phyloP scores from a whole-genome alignment of 2,888 invertebrate species.

The Pachliopta kotzebuea region DNA sequence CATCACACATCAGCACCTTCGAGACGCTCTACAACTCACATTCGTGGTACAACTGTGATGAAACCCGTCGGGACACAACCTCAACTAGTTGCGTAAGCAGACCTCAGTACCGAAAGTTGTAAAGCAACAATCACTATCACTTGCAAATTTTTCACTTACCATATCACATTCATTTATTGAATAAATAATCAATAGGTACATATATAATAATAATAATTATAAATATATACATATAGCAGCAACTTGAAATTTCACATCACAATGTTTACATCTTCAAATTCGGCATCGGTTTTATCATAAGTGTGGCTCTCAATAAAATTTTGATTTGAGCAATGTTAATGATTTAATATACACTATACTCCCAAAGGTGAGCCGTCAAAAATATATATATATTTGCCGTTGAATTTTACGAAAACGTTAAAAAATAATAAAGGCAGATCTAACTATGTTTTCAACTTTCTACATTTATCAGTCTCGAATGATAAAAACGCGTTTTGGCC shows the following conservation, averaged over 20 bases:
- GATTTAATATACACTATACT: conserved; percentile 65
- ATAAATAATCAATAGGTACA: conserved; percentile 51
- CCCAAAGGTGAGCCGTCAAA: conserved; percentile 76
- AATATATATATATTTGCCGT: conserved; percentile 63
- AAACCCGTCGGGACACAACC: conserved; percentile 20
- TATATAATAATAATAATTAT: conserved; percentile 45
- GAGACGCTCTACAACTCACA: conserved; percentile 56
- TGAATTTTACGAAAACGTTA: conserved; percentile 62
- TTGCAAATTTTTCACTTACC: conserved; percentile 60
- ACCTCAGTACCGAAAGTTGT: conserved; percentile 53
- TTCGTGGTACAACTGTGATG: conserved; percentile 42
- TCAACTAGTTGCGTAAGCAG: conserved; percentile 24
- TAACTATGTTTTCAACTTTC: conserved; percentile 73
- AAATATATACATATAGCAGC: conserved; percentile 50
- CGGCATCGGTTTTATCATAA: conserved; percentile 57
- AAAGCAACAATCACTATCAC: conserved; percentile 55
- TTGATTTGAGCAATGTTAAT: conserved; percentile 74
- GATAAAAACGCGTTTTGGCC: conserved; percentile 77
- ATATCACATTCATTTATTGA: conserved; percentile 74
- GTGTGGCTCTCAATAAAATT: conserved; percentile 71
- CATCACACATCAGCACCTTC: conserved; percentile 69
- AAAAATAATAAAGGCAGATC: conserved; percentile 76
- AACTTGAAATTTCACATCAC: conserved; percentile 64
- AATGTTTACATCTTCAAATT: conserved; percentile 63
- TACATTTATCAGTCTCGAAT: conserved; percentile 76